Base-by-base conservation (phyloP, 2,797 vertebrate species). In the Acanthurus tractus region DNA sequence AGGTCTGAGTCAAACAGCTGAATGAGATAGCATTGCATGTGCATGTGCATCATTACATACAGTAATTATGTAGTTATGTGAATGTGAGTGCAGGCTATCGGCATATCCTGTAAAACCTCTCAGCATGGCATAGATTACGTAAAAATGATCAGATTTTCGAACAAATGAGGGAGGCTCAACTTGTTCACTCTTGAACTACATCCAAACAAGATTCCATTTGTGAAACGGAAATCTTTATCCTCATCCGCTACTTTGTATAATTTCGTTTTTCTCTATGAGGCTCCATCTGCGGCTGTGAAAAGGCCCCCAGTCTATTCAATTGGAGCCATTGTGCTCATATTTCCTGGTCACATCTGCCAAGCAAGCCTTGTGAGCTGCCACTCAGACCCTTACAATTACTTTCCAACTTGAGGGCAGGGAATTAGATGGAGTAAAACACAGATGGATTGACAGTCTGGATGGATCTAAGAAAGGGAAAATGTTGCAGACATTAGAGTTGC, bases 311-410 rank as follows among this genome's bases (percentile, higher is more conserved):
- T 86, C 87, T 86, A 84, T 79, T 93, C 70, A 83, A 92, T 92
- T 87, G 86, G 85, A 75, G 53, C 73, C 62, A 87, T 86, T 93
- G 86, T 92, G 85, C 81, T 77, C 57, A 52, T 71, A 81, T 89
- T 94, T 92, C 88, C 91, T 89, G 88, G 83, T 88, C 88, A 89
- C 91, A 93, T 94, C 91, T 93, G 93, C 91, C 91, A 92, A 90
- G 80, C 70, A 75, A 85, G 83, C 40, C 86, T 82, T 84, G 84
- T 90, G 90, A 93, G 89, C 93, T 93, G 91, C 91, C 89, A 90
- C 85, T 93, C 71, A 86, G 88, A 90, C 89, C 75, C 85, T 54
- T 88, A 81, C 83, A 93, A 92, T 91, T 89, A 89, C 85, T 81
- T 86, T 63, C 73, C 83, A 83, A 78, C 87, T 76, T 68, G 76